Percentiles rank a stretch among this genome's conserved stretches.
Evolutionary conservation across 2,888 invertebrate species (phyloP).

Genomic region (Tineola bisselliella): DNA sequence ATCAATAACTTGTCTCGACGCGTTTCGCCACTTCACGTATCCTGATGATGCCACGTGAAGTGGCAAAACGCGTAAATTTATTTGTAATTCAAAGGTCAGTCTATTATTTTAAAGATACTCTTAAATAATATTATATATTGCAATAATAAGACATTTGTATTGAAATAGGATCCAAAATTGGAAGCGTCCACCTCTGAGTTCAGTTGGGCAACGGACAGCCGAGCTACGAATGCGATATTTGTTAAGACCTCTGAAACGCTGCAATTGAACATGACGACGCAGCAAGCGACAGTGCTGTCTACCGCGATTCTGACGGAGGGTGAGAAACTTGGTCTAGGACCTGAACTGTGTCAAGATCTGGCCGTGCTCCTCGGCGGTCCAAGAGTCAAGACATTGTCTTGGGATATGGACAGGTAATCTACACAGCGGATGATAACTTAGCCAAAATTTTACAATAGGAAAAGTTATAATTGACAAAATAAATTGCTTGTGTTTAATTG

Average conservation of each 20-base stretch:
- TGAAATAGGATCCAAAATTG: constrained; percentile 26
- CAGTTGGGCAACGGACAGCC: constrained; percentile 58
- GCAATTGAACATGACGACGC: constrained; percentile 45
- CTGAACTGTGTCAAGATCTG: constrained; percentile 75
- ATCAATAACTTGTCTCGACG: too few relatives aligned
- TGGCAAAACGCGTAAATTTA: too few relatives aligned
- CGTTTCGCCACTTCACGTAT: too few relatives aligned
- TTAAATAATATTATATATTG: too few relatives aligned
- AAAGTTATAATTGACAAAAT: too few relatives aligned
- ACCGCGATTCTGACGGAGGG: constrained; percentile 68
- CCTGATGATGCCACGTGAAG: too few relatives aligned
- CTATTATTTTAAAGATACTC: too few relatives aligned
- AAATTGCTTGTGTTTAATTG: too few relatives aligned
- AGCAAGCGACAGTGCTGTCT: constrained; percentile 65
- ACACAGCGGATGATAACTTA: too few relatives aligned
- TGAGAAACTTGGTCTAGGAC: constrained; percentile 72
- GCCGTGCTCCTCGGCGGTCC: constrained; percentile 76
- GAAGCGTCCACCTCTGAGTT: constrained; percentile 36
- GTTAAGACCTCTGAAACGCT: constrained; percentile 59
- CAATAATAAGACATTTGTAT: too few relatives aligned
- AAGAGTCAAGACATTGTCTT: constrained; percentile 75
- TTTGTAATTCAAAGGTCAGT: too few relatives aligned
- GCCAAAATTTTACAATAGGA: too few relatives aligned
- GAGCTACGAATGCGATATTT: constrained; percentile 50
- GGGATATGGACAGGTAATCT: constrained; percentile 67